Evolutionary conservation across 2,797 vertebrate genomes (phyloP), one percentile per base, ranked within the genome.

Genomic region (Pteropus rufus): DNA sequence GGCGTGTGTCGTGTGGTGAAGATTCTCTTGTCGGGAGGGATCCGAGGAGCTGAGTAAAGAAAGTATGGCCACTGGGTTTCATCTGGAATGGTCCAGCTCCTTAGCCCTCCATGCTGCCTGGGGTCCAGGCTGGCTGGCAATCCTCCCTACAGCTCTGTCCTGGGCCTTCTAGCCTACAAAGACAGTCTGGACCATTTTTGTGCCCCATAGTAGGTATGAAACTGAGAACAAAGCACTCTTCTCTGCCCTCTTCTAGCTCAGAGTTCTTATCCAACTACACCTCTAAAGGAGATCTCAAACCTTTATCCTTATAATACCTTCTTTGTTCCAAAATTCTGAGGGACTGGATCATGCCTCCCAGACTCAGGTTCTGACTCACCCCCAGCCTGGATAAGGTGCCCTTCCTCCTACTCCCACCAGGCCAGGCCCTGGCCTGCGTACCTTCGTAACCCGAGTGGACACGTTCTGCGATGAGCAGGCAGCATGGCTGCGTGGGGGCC

Each of bases 391-490:
- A 84, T 76, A 5, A 82, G 49, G 77, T 7, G 8, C 44, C 65
- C n/a, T 39, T 41, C 31, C 41, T 80, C 31, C 46, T 21, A 6
- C 9, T 10, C n/a, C 12, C 39, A 7, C 26, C 39, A 60, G 65
- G 41, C n/a, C 46, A 79, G 58, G 23, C 23, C 41, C 1, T n/a
- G 26, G 44, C 69, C 52, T 44, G 34, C 95, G 75, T 93, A 99
- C 99, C 99, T 89, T 99, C 99, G 2, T 99, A 99, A 98, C 99
- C 99, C 0, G 99, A 99, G 97, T 99, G 99, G 91, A 99, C 99
- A 83, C 98, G 98, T 98, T 99, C 99, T 0, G 99, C 99, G 0
- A 99, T 99, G 56, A 99, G 99, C 94, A 99, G 96, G 98, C 99
- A 99, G 98, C 99, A 99, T 2, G 99, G 99, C 98, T 99, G 39